Evolutionary conservation across 2,797 vertebrate genomes (phyloP).

Genomic region (Urocyon cinereoargenteus): DNA sequence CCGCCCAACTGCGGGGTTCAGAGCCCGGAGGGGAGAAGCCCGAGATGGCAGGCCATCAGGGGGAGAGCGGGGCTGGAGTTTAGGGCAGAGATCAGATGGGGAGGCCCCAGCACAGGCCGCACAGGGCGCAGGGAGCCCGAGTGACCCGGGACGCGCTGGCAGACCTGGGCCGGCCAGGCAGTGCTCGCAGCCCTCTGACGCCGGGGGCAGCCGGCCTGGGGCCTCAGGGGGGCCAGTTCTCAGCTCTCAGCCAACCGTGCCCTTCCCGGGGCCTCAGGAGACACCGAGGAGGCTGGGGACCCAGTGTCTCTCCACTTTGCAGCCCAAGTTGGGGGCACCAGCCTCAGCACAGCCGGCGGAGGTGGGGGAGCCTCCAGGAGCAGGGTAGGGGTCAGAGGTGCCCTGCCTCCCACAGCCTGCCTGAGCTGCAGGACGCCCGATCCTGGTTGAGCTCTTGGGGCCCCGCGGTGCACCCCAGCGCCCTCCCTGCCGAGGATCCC

Average conservation of each 20-base stretch:
- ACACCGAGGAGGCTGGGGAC: neutral
- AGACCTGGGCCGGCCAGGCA: neutral
- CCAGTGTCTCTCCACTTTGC: neutral
- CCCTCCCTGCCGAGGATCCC: neutral
- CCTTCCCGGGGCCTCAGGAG: neutral
- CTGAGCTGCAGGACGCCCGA: neutral
- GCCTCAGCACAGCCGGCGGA: neutral
- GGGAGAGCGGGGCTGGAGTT: neutral
- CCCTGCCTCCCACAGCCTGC: neutral
- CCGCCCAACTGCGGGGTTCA: neutral
- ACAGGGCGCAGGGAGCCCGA: too few species aligned
- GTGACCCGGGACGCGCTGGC: neutral
- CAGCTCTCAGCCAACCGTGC: neutral
- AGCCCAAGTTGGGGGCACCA: neutral
- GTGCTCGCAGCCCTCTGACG: neutral
- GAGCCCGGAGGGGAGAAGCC: neutral
- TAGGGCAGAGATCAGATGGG: neutral
- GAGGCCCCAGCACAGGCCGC: neutral
- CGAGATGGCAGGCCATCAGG: too few species aligned
- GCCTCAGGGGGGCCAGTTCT: neutral
- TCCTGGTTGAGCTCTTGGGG: neutral
- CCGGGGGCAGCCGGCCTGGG: neutral
- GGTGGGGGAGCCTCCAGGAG: neutral
- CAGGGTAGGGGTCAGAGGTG: accelerated
- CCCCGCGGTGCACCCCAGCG: accelerated